These are phyloP conservation scores for Agonopterix arenella DNA, from an alignment of 2,888 invertebrate genomes.

Conservation along the genomic window DNA sequence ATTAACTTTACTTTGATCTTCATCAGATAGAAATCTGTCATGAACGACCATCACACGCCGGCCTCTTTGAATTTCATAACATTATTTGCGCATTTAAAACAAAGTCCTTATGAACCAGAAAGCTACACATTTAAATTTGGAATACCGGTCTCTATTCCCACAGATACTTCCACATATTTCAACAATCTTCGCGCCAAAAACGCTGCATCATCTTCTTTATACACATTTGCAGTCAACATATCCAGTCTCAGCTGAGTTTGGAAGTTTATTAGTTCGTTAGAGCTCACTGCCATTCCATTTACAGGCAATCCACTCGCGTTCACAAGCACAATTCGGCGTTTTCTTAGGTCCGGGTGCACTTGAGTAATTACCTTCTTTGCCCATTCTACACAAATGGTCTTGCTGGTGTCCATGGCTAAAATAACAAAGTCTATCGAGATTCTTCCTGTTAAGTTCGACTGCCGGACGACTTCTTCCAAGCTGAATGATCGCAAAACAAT, in stretches of 20 bases:
- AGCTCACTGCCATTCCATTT: slow-evolving; percentile 55
- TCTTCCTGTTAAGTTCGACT: slow-evolving; percentile 46
- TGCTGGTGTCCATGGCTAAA: slow-evolving; percentile 54
- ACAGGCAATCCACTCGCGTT: slow-evolving; percentile 57
- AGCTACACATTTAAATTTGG: slow-evolving; percentile 55
- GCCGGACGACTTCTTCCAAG: slow-evolving; percentile 47
- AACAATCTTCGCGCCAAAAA: slow-evolving; percentile 51
- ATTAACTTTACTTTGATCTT: too few species aligned
- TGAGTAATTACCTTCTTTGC: slow-evolving; percentile 45
- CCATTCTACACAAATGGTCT: slow-evolving; percentile 60
- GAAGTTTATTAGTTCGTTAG: slow-evolving; percentile 48
- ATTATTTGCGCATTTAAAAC: too few species aligned
- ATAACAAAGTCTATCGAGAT: slow-evolving; percentile 61
- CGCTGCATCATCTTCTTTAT: slow-evolving; percentile 34
- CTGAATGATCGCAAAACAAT: slow-evolving; percentile 44
- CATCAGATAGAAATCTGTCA: too few species aligned
- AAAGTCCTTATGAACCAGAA: not conserved
- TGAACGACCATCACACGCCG: too few species aligned
- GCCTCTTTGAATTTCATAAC: too few species aligned
- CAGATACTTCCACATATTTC: slow-evolving; percentile 55
- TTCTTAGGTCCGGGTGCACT: slow-evolving; percentile 57
- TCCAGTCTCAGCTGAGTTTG: slow-evolving; percentile 50
- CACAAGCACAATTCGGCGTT: slow-evolving; percentile 54
- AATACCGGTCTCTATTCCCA: slow-evolving; percentile 61
- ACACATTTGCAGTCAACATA: slow-evolving; percentile 54